Base-by-base conservation (phyloP, 1,140 invertebrate genomes). In the Tetramorium simillimum region DNA sequence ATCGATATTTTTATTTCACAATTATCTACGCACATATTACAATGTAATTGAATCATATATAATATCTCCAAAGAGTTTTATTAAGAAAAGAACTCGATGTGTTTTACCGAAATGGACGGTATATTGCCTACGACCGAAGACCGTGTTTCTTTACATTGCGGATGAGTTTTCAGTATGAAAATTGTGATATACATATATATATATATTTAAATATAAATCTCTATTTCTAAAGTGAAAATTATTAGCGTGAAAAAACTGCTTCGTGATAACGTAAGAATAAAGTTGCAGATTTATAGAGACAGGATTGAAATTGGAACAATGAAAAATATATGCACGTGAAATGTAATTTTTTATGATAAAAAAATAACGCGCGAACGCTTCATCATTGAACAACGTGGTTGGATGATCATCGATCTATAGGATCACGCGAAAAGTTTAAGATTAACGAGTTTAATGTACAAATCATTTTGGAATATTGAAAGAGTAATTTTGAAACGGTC, bases 291-390 rank as follows among this genome's bases (percentile, higher is more conserved):
- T 62, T 77, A 72, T 77, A 78, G 46, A 16, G 18, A 76, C 53
- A 40, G 86, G 86, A 82, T 82, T 89, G n/a, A 63, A 65, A 72
- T 37, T 53, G 51, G n/a, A 53, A 67, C 46, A 75, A 86, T 33
- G 62, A 78, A 62, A 53, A 86, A 69, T 75, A 75, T 86, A 82
- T 67, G 76, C 85, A 78, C 63, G 65, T 67, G 86, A 46, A 82
- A 86, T 82, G 53, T 67, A 63, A 89, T 63, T 62, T 88, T 89
- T 75, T 81, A 62, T 69, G 18, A 43, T 86, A 72, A 87, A 75
- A 69, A 69, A 37, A 33, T 37, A 72, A 72, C 10, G 65, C 9
- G 65, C 49, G 51, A 76, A 70, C 43, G 43, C 60, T 89, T 81
- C 63, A 56, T 70, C 33, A 28, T 40, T 24, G 65, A 51, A 53